Base-by-base conservation (phyloP, 2,888 invertebrate species). In the Tinea semifulvella region DNA sequence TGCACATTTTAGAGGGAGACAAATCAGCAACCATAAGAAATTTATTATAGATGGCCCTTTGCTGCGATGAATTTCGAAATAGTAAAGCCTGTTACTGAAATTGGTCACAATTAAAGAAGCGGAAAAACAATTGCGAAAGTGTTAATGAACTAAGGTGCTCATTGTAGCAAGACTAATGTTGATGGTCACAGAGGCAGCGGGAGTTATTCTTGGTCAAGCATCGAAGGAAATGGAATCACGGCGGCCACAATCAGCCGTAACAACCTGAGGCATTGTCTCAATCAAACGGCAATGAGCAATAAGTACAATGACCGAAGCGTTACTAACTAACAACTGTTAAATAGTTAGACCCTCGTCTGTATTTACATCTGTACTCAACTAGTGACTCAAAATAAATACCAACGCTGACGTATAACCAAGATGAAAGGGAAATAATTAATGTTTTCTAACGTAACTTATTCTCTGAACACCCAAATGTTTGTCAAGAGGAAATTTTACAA, bases 81-180 rank as follows among this genome's bases (percentile, higher is more conserved):
- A 36, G 17, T 18, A 16, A 16, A 16, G 36, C 18, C 18, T 18
- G 28, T 45, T 38, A 25, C 16, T 11, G 25, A 36, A 56, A 63
- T 69, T 65, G 58, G 61, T 66, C 60, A 65, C 65, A 66, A 65
- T 62, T 64, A 63, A 65, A 65, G 52, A 62, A 59, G 65, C 68
- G 67, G 69, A 66, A 68, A 75, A 70, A 73, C 73, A 72, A 75
- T 75, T 73, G 74, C 69, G 60, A 72, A 71, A 71, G 65, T 63
- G 60, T 60, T 71, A 69, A 74, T 70, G 68, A 68, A 66, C 65
- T 65, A 52, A 56, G 52, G 58, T 56, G 60, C 61, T 61, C 58
- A 61, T 60, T 62, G 57, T 54, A 40, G 40, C 40, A 40, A 20
- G 40, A 40, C 48, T 52, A 54, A 51, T 57, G 62, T 66, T 69